A percentile compares a stretch with the other conserved stretches of the same genome.
Evolutionary conservation across 2,888 invertebrate genomes (phyloP).

Genomic region (Eupithecia pulchellata): DNA sequence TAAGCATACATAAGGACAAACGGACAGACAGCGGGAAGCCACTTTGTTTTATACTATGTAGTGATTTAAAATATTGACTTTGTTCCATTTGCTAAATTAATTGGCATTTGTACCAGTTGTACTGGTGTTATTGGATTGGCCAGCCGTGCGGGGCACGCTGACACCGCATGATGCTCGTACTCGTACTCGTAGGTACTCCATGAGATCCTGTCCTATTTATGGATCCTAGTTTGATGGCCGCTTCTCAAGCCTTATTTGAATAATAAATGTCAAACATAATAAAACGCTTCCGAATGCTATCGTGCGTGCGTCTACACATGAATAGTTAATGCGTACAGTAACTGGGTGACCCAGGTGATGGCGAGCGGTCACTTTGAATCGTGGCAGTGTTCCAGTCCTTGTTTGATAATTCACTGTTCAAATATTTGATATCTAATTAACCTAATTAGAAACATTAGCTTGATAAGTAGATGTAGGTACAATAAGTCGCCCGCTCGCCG

Average conservation of each 20-base stretch:
- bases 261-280: conserved; percentile 13
- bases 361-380: not conserved
- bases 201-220: conserved; percentile 12
- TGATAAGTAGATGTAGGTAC: no score
- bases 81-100: conserved; percentile 33
- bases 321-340: not conserved
- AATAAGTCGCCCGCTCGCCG: conserved; percentile 5
- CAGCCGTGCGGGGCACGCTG: not conserved
- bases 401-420: conserved; percentile 6
- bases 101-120: not conserved
- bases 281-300: conserved; percentile 19
- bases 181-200: not conserved
- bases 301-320: not conserved
- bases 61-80: conserved; percentile 21
- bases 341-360: not conserved
- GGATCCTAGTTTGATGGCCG: not conserved
- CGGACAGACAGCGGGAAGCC: no score
- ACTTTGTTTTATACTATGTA: no score
- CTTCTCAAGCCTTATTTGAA: conserved; percentile 6
- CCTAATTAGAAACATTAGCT: conserved; percentile 14
- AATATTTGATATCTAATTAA: conserved; percentile 10
- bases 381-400: not conserved
- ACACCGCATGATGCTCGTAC: conserved; percentile 7
- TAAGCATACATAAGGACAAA: no score
- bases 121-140: not conserved